Conservation (phyloP, 2,888 invertebrate species). For the Drosophila paranaensis region DNA sequence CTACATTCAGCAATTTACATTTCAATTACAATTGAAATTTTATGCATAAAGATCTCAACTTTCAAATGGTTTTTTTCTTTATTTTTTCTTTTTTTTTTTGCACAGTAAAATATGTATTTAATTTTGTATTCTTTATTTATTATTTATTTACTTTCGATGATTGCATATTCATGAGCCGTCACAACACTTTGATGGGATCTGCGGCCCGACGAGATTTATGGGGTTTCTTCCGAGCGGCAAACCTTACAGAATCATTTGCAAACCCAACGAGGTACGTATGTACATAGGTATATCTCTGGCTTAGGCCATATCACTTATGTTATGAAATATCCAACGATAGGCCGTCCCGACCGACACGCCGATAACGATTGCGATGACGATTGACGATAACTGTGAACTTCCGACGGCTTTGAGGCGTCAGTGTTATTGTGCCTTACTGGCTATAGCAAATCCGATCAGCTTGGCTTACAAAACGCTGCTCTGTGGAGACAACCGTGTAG, state of each 20-base stretch:
- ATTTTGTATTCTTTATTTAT: slow-evolving; percentile 14
- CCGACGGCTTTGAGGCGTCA: slow-evolving; percentile 61
- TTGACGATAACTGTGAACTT: slow-evolving; percentile 34
- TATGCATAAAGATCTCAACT: slow-evolving; percentile 42
- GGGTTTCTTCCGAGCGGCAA: slow-evolving; percentile 46
- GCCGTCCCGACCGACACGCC: background rate
- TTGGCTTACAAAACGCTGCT: slow-evolving; percentile 46
- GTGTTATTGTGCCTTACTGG: slow-evolving; percentile 46
- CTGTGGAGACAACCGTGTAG: slow-evolving; percentile 67
- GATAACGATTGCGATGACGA: slow-evolving; percentile 16
- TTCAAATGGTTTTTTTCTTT: slow-evolving; percentile 27
- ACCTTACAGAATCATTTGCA: slow-evolving; percentile 53
- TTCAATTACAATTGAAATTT: slow-evolving; percentile 53
- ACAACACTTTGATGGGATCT: slow-evolving; percentile 53
- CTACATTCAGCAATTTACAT: slow-evolving; percentile 48
- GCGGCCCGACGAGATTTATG: slow-evolving; percentile 64
- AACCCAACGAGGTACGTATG: slow-evolving; percentile 50
- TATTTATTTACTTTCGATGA: slow-evolving; percentile 35
- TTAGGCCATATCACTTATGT: slow-evolving; percentile 27
- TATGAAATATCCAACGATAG: slow-evolving; percentile 8
- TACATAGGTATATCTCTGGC: slow-evolving; percentile 8
- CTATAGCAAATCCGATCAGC: slow-evolving; percentile 49
- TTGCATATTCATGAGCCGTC: slow-evolving; percentile 64
- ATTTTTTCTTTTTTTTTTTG: slow-evolving; percentile 9
- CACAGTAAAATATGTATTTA: slow-evolving; percentile 38